Percentiles rank a stretch among this genome's conserved stretches.
phyloP scores from a whole-genome alignment of 2,113 vertebrate genomes.

The Haemorhous mexicanus region DNA sequence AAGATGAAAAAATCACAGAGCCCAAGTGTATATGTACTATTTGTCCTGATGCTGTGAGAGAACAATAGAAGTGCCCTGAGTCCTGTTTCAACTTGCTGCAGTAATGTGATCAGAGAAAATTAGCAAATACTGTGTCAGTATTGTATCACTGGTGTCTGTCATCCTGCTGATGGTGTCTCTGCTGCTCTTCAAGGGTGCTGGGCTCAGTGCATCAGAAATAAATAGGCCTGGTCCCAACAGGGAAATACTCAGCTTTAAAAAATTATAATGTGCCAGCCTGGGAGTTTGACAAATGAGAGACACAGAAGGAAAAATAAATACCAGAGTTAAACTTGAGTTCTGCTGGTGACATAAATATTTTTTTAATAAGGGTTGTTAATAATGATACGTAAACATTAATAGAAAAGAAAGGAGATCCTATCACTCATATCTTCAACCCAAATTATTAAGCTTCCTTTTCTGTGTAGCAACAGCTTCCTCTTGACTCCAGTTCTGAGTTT shows the following conservation, averaged over 20 bases:
- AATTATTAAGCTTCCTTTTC: background rate
- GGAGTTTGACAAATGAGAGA: background rate
- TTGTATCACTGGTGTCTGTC: background rate
- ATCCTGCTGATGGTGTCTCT: background rate
- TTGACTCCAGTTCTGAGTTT: background rate
- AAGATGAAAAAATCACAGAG: background rate
- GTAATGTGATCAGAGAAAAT: background rate
- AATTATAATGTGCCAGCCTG: background rate
- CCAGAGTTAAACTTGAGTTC: background rate
- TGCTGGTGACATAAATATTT: background rate
- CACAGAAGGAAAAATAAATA: background rate
- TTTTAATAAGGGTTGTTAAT: background rate
- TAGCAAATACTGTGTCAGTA: background rate
- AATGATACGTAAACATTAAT: background rate
- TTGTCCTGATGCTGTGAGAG: background rate
- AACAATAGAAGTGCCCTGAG: background rate
- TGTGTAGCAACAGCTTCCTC: background rate
- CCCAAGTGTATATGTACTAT: background rate
- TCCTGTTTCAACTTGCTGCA: background rate
- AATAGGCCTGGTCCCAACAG: background rate
- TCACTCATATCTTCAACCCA: background rate
- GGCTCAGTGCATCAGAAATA: background rate
- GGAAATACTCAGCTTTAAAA: background rate
- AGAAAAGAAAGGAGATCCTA: background rate
- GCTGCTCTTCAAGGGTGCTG: background rate